Evolutionary conservation across 2,888 invertebrate species (phyloP).

Genomic region (Clivina fossor): DNA sequence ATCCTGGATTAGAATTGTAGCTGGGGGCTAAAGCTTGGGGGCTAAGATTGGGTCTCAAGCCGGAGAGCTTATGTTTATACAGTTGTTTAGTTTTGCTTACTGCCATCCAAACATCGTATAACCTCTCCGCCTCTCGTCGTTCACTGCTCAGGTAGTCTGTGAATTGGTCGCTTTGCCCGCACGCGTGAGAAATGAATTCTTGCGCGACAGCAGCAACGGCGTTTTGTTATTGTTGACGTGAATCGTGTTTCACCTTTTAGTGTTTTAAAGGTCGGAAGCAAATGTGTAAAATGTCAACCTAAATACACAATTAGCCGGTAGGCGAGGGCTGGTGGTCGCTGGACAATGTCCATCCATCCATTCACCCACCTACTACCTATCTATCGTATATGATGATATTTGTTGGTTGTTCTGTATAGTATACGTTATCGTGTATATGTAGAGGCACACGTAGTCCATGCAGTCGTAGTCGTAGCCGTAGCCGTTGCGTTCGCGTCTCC

Average conservation of each 20-base stretch:
- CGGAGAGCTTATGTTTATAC: constrained; percentile 14
- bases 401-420: background rate
- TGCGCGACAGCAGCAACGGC: background rate
- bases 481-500: too few species aligned
- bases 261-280: constrained; percentile 22
- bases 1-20: too few species aligned
- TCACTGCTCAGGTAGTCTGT: too few species aligned
- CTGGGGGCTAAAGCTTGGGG: too few species aligned
- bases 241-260: constrained; percentile 25
- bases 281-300: constrained; percentile 24
- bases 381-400: too few species aligned
- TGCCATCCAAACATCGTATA: background rate
- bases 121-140: background rate
- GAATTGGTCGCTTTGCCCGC: too few species aligned
- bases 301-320: constrained; percentile 20
- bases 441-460: too few species aligned
- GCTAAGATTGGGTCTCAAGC: too few species aligned
- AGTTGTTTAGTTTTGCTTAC: constrained; percentile 14
- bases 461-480: too few species aligned
- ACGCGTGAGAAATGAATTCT: background rate
- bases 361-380: constrained; percentile 3
- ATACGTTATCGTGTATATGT: constrained; percentile 6
- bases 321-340: constrained; percentile 8
- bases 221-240: constrained; percentile 7
- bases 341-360: background rate